phyloP scores from a whole-genome alignment of 1,140 invertebrate species.

The Drosophila ironensis region DNA sequence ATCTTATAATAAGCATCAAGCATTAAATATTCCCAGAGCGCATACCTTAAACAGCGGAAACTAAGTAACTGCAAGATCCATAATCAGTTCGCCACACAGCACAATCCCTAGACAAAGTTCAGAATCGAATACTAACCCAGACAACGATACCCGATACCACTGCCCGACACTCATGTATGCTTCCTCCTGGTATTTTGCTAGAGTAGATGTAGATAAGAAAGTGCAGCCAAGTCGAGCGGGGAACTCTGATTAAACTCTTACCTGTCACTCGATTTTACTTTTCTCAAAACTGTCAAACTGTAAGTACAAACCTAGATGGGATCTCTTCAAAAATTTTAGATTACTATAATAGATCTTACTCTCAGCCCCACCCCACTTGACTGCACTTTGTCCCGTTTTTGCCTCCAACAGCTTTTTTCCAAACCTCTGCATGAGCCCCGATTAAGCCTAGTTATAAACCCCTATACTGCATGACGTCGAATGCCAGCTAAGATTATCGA shows the following conservation, averaged over 20 bases:
- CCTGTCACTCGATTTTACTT: no score
- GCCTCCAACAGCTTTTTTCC: background rate
- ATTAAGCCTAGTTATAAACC: constrained; percentile 3
- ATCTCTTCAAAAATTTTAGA: no score
- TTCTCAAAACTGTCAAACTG: no score
- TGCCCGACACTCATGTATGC: constrained; percentile 14
- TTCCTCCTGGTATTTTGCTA: constrained; percentile 13
- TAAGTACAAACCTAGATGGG: no score
- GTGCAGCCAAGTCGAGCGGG: constrained; percentile 3
- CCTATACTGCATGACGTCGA: constrained; percentile 32
- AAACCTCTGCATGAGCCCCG: constrained; percentile 14
- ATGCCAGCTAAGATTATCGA: constrained; percentile 21
- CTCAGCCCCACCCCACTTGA: background rate
- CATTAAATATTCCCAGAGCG: constrained; percentile 51
- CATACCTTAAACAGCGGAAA: constrained; percentile 50
- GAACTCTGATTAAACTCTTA: no score
- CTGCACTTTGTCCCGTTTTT: constrained; percentile 4
- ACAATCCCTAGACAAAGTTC: constrained; percentile 20
- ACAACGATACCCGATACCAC: background rate
- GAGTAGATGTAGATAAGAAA: constrained; percentile 6
- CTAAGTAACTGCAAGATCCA: constrained; percentile 24
- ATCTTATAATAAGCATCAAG: constrained; percentile 30
- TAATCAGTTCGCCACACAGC: constrained; percentile 36
- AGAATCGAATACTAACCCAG: constrained; percentile 16
- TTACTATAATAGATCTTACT: no score